Percentiles rank a stretch among this genome's conserved stretches.
Evolutionary conservation across 2,113 vertebrate species (phyloP).

Genomic region (Dascyllus trimaculatus): DNA sequence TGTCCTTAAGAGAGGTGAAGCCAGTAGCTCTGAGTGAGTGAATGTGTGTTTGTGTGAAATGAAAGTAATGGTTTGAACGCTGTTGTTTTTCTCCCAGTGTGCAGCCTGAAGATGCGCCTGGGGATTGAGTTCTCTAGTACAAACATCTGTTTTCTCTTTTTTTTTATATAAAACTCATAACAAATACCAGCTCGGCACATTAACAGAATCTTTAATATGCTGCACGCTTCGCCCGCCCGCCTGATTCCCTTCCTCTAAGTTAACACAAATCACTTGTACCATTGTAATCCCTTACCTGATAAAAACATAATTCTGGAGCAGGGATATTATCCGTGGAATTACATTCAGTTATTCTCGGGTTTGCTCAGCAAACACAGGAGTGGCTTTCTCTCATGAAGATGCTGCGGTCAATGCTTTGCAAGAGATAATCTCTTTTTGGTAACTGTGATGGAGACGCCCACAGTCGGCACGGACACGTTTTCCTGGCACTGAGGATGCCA

Average conservation of each 20-base stretch:
- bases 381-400: background rate
- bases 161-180: conserved; percentile 21
- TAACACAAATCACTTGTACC: conserved; percentile 49
- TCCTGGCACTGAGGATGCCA: background rate
- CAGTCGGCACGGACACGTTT: background rate
- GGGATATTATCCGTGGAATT: conserved; percentile 58
- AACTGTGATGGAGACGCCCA: conserved; percentile 38
- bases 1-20: conserved; percentile 17
- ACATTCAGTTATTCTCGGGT: conserved; percentile 53
- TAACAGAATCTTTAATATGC: conserved; percentile 39
- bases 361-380: conserved; percentile 49
- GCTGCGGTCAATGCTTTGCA: conserved; percentile 16
- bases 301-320: conserved; percentile 40
- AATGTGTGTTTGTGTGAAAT: conserved; percentile 23
- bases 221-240: background rate
- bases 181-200: conserved; percentile 37
- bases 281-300: conserved; percentile 68
- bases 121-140: conserved; percentile 46
- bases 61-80: conserved; percentile 29
- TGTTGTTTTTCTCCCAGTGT: conserved; percentile 42
- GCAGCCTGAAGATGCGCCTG: conserved; percentile 38
- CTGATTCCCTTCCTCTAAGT: conserved; percentile 13
- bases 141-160: conserved; percentile 67
- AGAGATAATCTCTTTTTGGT: conserved; percentile 55
- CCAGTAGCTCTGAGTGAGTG: background rate